These are phyloP conservation scores for Leucophenga maculata DNA, from an alignment of 2,888 invertebrate genomes.

Conservation along the genomic window DNA sequence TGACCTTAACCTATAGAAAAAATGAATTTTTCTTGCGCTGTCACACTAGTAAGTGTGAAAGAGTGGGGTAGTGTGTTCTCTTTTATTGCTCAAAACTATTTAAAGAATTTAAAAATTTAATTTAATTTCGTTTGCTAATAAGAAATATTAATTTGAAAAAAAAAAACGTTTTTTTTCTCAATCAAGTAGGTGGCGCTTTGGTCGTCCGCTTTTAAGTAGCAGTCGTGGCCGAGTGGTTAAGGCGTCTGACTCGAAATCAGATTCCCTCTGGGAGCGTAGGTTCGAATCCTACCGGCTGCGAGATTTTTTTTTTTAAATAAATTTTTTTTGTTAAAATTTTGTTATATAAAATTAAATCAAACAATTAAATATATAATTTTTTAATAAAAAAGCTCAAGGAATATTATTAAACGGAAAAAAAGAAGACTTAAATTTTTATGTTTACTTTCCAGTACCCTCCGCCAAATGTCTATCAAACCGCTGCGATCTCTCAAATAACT, in stretches of 20 bases:
- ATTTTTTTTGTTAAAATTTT: background rate
- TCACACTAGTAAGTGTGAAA: conserved; percentile 7
- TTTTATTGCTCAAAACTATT: background rate
- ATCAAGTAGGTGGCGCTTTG: conserved; percentile 31
- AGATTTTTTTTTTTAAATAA: background rate
- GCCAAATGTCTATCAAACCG: no score
- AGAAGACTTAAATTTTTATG: no score
- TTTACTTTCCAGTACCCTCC: no score
- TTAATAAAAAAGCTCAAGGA: no score
- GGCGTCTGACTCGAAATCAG: conserved; percentile 74
- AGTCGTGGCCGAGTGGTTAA: conserved; percentile 73
- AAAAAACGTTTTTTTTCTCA: conserved; percentile 25
- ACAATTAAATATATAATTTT: no score
- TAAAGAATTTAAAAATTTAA: background rate
- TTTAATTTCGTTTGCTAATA: no score
- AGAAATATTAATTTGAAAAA: background rate
- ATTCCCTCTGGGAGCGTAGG: conserved; percentile 74
- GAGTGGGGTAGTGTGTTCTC: background rate
- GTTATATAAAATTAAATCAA: no score
- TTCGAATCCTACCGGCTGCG: conserved; percentile 74
- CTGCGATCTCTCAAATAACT: no score
- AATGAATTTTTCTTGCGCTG: conserved; percentile 5
- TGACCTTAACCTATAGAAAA: conserved; percentile 55
- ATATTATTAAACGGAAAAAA: no score
- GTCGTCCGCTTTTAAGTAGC: background rate